Base-by-base conservation (phyloP, 2,888 invertebrate genomes). In the Eupithecia abbreviata region DNA sequence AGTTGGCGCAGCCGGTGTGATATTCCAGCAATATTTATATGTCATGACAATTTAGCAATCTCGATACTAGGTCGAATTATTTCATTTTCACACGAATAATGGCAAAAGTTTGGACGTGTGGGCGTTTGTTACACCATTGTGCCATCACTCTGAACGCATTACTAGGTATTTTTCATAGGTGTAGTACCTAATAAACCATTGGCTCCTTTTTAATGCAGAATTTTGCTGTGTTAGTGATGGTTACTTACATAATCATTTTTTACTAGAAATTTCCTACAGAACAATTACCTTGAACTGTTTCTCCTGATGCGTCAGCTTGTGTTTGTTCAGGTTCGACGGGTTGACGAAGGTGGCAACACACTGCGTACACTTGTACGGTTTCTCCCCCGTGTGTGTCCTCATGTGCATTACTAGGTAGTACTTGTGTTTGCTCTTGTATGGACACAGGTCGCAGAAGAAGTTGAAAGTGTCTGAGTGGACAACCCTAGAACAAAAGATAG, bases 291-390 rank as follows among this genome's bases (percentile, higher is more conserved):
- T 94, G 72, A 92, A 94, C 83, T 93, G 94, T 81, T 95, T 95
- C 81, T 92, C 94, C 83, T 93, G 93, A 65, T 97, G 96, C 0
- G 96, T 96, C 0, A 95, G 92, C 81, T 96, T 93, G 85, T 97
- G 97, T 86, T 96, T 96, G 85, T 96, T 96, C 76, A 96, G 91
- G 87, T 96, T 96, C 18, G 96, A 96, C 4, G 96, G 95, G 85
- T 96, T 96, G 82, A 96, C 96, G 85, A 96, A 97, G 41, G 95
- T 95, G 41, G 96, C 93, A 4, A 95, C 93, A 84, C 97, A 97
- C 77, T 95, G 90, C 58, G 87, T 77, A 72, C 95, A 95, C 82
- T 92, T 92, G 86, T 95, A 94, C 0, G 95, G 95, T 83, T 94
- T 94, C 86, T 94, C 95, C 0, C 95, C 95, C 0, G 95, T 94